Evolutionary conservation across 2,888 invertebrate genomes (phyloP), one percentile per base, ranked within the genome.

Genomic region (Drymonia ruficornis): DNA sequence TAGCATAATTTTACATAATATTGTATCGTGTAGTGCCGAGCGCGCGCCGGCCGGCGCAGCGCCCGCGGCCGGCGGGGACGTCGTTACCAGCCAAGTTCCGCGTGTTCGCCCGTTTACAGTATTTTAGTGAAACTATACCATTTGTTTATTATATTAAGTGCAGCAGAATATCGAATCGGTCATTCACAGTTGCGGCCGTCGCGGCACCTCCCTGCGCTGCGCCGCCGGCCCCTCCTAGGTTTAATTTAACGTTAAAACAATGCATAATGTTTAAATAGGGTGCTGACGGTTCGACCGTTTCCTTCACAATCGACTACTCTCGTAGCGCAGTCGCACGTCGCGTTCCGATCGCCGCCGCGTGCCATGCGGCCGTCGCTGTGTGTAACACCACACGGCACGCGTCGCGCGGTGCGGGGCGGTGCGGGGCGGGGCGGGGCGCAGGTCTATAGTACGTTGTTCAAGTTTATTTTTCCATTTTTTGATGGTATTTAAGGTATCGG

Each of bases 1-100:
- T 84, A 86, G 80, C 84, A 82, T 87, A 82, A 83, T 83, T 80
- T 84, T 82, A 84, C 81, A 82, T 70, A 61, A 78, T 78, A 72
- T 67, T 70, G 63, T 75, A 70, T 68, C 70, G 60, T 80, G 77
- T 76, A 79, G 79, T 81, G 81, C 62, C 65, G 66, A 59, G 58
- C 15, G 43, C 23, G 23, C n/a, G n/a, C n/a, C n/a, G n/a, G n/a
- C n/a, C n/a, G 55, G 46, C 44, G 23, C 23, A n/a, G n/a, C 12
- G 23, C 44, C 13, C 23, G 13, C 13, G 8, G 11, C 43, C 43
- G 43, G 23, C 7, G 23, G 7, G 23, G 4, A 9, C 43, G 3
- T 9, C 23, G 40, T 40, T 18, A 19, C 44, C 44, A 19, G 44
- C 23, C 0, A 1, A 8, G n/a, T 9, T 19, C 13, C 44, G n/a